Evolutionary conservation across 2,113 vertebrate species (phyloP).

Genomic region (Platysteira castanea): DNA sequence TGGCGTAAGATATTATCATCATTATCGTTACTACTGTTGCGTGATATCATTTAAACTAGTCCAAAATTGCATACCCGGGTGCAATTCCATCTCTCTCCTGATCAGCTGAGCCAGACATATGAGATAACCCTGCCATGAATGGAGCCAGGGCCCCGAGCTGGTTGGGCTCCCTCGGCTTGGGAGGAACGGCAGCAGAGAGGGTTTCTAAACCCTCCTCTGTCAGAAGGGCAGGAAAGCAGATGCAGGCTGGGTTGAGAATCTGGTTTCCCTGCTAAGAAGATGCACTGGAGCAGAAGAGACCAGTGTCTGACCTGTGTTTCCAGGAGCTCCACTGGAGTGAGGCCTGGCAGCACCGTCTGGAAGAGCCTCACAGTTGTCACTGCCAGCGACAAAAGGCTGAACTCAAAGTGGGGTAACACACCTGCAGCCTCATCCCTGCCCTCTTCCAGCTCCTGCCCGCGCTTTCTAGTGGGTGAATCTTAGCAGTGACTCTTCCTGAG

Average conservation of each 20-base stretch:
- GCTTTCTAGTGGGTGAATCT: neutral
- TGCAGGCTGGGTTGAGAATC: neutral
- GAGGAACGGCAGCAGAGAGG: neutral
- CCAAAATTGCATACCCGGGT: slow-evolving; percentile 16
- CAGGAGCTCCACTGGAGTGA: neutral
- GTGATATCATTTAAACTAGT: neutral
- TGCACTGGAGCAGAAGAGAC: neutral
- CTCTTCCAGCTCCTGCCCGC: neutral
- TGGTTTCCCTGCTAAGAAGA: neutral
- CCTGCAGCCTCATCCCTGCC: neutral
- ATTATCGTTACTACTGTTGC: neutral
- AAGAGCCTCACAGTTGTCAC: neutral
- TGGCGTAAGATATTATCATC: neutral
- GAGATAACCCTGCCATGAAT: neutral
- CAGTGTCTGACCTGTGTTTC: neutral
- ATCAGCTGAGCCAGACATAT: slow-evolving; percentile 1
- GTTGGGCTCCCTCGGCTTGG: neutral
- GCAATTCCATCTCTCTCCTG: neutral
- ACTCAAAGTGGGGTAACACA: neutral
- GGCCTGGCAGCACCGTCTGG: neutral
- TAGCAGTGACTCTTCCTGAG: neutral
- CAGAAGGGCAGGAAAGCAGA: neutral
- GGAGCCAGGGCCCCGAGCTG: neutral
- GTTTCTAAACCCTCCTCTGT: neutral
- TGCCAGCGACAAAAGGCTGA: neutral